These are phyloP conservation scores for Ennomos quercinarius DNA, from an alignment of 2,888 invertebrate species.

Conservation along the genomic window DNA sequence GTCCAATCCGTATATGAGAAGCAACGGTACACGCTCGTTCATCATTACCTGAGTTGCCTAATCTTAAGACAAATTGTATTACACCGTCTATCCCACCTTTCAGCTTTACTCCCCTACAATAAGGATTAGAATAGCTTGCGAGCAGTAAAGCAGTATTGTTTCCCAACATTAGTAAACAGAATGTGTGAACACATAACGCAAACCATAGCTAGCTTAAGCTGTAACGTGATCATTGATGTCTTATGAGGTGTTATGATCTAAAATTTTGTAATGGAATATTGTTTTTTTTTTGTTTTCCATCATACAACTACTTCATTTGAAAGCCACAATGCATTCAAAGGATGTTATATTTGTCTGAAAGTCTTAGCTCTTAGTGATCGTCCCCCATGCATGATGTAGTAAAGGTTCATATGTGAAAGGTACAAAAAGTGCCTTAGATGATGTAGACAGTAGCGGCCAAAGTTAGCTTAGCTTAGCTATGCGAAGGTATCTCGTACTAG, in stretches of 20 bases:
- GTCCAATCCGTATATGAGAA: conserved; percentile 9
- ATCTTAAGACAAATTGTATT: conserved; percentile 20
- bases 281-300: background rate
- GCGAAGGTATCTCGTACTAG: too few relatives aligned
- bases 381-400: too few relatives aligned
- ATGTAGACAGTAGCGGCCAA: too few relatives aligned
- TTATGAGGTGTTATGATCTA: conserved; percentile 5
- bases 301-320: too few relatives aligned
- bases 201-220: conserved; percentile 23
- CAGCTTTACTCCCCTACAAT: background rate
- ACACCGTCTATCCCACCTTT: conserved; percentile 1
- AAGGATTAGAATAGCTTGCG: conserved; percentile 1
- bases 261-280: conserved; percentile 2
- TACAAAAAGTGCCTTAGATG: too few relatives aligned
- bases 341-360: too few relatives aligned
- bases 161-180: conserved; percentile 27
- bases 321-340: too few relatives aligned
- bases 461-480: too few relatives aligned
- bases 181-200: conserved; percentile 26
- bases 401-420: too few relatives aligned
- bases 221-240: conserved; percentile 20
- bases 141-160: conserved; percentile 11
- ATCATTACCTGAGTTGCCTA: conserved; percentile 13
- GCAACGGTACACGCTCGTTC: conserved; percentile 14
- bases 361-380: too few relatives aligned